These are phyloP conservation scores for Heteropelma amictum DNA, from an alignment of 2,888 invertebrate genomes.

Conservation along the genomic window DNA sequence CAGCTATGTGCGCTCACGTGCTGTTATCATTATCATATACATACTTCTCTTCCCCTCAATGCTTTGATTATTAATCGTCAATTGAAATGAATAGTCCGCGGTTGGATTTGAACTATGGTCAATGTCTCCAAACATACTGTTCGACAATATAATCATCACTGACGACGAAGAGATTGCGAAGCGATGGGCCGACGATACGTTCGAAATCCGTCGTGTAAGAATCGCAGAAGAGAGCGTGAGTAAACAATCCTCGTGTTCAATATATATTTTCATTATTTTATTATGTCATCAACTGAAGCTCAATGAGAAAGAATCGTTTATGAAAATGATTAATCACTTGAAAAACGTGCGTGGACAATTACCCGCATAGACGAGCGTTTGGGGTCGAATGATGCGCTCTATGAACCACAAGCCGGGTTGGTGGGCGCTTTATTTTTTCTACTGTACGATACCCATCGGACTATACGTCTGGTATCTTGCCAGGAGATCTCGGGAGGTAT, in stretches of 20 bases:
- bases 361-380: slow-evolving; percentile 81
- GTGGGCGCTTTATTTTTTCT: slow-evolving; percentile 89
- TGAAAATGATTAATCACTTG: slow-evolving; percentile 21
- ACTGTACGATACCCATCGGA: slow-evolving; percentile 86
- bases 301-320: neutral
- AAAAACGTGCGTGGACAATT: slow-evolving; percentile 16
- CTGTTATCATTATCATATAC: no score
- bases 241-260: slow-evolving; percentile 65
- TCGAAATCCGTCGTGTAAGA: slow-evolving; percentile 89
- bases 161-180: slow-evolving; percentile 88
- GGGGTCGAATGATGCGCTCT: slow-evolving; percentile 86
- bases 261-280: neutral
- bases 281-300: neutral
- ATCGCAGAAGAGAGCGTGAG: slow-evolving; percentile 90
- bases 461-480: slow-evolving; percentile 85
- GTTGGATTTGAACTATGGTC: slow-evolving; percentile 99
- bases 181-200: slow-evolving; percentile 90
- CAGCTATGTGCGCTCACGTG: no score
- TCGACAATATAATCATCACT: slow-evolving; percentile 96
- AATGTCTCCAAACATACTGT: slow-evolving; percentile 95
- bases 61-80: neutral
- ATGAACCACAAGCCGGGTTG: slow-evolving; percentile 89
- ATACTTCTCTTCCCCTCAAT: neutral
- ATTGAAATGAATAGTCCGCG: slow-evolving; percentile 83
- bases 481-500: slow-evolving; percentile 85